Percentiles rank a stretch among this genome's conserved stretches.
Evolutionary conservation across 2,888 invertebrate genomes (phyloP).

Genomic region (Cryptocephalus moraei): DNA sequence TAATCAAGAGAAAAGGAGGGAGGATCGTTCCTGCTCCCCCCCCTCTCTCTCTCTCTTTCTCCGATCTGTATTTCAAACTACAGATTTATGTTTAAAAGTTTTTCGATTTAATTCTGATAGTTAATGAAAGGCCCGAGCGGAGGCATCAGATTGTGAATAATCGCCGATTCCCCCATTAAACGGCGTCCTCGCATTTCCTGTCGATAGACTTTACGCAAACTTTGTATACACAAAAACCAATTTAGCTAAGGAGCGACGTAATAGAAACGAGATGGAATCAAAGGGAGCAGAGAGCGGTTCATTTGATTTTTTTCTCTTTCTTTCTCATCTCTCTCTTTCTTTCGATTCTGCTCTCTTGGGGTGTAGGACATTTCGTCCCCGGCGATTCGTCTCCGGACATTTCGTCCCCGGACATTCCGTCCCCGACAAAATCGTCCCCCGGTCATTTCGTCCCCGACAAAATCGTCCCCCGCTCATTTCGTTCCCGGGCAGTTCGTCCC

Average conservation of each 20-base stretch:
- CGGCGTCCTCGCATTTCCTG: slow-evolving; percentile 25
- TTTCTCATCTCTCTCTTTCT: not conserved
- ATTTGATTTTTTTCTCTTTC: slow-evolving; percentile 24
- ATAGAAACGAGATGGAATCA: slow-evolving; percentile 31
- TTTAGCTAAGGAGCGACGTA: slow-evolving; percentile 24
- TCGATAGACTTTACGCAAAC: slow-evolving; percentile 31
- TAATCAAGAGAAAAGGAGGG: too few relatives aligned
- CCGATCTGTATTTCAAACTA: too few relatives aligned
- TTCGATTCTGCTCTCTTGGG: slow-evolving; percentile 2
- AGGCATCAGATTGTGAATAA: slow-evolving; percentile 31
- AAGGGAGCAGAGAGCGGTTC: slow-evolving; percentile 28
- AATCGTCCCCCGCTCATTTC: too few relatives aligned
- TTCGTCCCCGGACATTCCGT: too few relatives aligned
- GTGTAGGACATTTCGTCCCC: too few relatives aligned
- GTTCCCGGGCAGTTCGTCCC: too few relatives aligned
- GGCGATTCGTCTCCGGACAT: too few relatives aligned
- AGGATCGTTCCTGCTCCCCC: too few relatives aligned
- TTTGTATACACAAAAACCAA: slow-evolving; percentile 32
- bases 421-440: too few relatives aligned
- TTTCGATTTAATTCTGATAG: slow-evolving; percentile 29
- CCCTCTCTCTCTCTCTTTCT: too few relatives aligned
- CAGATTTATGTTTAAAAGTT: slow-evolving; percentile 29
- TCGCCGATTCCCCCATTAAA: slow-evolving; percentile 31
- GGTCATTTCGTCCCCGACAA: too few relatives aligned
- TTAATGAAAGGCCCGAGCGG: slow-evolving; percentile 23